Percentiles rank a stretch among this genome's conserved stretches.
Conservation (phyloP, 2,113 vertebrate species). For the Hemicordylus capensis region DNA sequence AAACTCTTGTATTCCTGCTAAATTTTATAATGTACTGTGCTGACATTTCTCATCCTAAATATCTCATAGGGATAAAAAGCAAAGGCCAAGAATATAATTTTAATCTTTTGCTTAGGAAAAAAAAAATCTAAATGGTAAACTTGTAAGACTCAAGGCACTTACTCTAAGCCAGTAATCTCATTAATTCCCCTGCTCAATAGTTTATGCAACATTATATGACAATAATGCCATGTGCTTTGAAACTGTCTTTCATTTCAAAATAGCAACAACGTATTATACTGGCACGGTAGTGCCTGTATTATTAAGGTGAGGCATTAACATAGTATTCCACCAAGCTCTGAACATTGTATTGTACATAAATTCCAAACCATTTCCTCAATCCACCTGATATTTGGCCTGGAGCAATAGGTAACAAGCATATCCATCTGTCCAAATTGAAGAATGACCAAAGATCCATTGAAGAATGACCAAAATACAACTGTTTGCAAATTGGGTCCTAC, state of each 20-base stretch:
- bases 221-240: background rate
- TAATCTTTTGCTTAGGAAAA: background rate
- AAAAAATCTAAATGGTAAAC: background rate
- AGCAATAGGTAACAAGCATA: no score
- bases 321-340: no score
- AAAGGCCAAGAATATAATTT: background rate
- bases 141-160: background rate
- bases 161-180: background rate
- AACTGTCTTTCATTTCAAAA: background rate
- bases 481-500: no score
- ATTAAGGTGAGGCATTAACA: no score
- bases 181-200: background rate
- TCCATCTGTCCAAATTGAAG: no score
- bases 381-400: no score
- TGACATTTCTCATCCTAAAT: background rate
- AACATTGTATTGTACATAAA: no score
- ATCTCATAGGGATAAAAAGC: background rate
- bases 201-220: background rate
- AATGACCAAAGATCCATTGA: no score
- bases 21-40: background rate
- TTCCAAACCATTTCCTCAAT: no score
- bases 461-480: no score
- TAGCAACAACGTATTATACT: background rate
- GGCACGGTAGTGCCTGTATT: no score
- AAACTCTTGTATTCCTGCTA: background rate